Conservation (phyloP, 2,113 vertebrate species). For the Actenoides hombroni region DNA sequence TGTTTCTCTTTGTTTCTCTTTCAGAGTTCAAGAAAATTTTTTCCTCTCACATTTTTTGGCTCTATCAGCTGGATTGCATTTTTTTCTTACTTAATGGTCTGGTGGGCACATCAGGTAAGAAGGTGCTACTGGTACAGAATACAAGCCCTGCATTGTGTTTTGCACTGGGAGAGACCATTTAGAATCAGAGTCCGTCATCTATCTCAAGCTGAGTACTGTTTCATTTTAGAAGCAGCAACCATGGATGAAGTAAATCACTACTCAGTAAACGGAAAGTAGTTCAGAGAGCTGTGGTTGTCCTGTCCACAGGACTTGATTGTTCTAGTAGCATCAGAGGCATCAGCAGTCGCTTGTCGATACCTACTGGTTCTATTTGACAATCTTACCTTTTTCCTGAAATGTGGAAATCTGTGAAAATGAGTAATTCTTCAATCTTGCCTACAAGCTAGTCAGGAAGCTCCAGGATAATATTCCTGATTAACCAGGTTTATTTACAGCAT, state of each 20-base stretch:
- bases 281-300: neutral
- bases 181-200: neutral
- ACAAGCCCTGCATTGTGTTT: neutral
- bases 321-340: neutral
- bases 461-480: neutral
- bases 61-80: slow-evolving; percentile 91
- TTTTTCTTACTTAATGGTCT: slow-evolving; percentile 98
- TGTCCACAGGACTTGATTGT: neutral
- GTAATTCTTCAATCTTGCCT: neutral
- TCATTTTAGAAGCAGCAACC: neutral
- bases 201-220: neutral
- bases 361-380: neutral
- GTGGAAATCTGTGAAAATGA: neutral
- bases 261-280: neutral
- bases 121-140: neutral
- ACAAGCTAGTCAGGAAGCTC: neutral
- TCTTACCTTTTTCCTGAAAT: neutral
- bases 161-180: neutral
- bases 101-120: slow-evolving; percentile 99
- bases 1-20: slow-evolving; percentile 55
- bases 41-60: slow-evolving; percentile 90
- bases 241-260: neutral
- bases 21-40: slow-evolving; percentile 86
- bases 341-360: neutral
- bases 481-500: neutral